These are phyloP conservation scores for Seladonia tumulorum DNA, from an alignment of 2,888 invertebrate species.

Conservation along the genomic window DNA sequence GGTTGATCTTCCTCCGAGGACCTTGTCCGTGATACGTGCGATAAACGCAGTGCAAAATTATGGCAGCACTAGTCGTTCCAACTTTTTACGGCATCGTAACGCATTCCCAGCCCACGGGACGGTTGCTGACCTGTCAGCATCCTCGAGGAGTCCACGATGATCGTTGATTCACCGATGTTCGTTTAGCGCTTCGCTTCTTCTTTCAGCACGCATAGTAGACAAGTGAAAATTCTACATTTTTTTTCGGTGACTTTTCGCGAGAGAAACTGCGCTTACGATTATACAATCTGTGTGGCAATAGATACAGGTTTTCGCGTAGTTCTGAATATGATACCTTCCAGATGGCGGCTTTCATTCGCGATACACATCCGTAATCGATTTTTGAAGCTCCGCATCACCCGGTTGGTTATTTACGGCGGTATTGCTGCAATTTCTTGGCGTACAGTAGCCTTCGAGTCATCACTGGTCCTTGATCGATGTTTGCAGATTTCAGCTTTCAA, in stretches of 20 bases:
- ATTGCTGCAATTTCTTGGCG: slow-evolving; percentile 4
- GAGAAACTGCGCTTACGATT: neutral
- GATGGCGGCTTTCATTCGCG: neutral
- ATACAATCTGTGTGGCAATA: neutral
- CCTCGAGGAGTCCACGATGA: neutral
- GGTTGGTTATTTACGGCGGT: neutral
- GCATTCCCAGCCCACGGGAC: neutral
- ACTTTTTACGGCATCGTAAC: neutral
- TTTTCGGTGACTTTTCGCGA: neutral
- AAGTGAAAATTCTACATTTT: neutral
- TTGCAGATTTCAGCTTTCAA: neutral
- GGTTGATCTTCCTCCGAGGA: neutral
- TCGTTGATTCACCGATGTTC: neutral
- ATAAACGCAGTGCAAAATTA: neutral
- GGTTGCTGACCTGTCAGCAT: neutral
- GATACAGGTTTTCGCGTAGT: neutral
- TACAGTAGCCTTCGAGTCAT: neutral
- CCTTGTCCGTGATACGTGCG: neutral
- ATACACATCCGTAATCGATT: slow-evolving; percentile 4
- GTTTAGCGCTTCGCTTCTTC: neutral
- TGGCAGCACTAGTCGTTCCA: neutral
- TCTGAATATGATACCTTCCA: neutral
- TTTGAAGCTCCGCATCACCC: neutral
- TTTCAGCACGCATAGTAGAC: too few relatives aligned
- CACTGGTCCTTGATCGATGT: neutral